phyloP scores from a whole-genome alignment of 2,797 vertebrate species.

The Vipera ursinii region DNA sequence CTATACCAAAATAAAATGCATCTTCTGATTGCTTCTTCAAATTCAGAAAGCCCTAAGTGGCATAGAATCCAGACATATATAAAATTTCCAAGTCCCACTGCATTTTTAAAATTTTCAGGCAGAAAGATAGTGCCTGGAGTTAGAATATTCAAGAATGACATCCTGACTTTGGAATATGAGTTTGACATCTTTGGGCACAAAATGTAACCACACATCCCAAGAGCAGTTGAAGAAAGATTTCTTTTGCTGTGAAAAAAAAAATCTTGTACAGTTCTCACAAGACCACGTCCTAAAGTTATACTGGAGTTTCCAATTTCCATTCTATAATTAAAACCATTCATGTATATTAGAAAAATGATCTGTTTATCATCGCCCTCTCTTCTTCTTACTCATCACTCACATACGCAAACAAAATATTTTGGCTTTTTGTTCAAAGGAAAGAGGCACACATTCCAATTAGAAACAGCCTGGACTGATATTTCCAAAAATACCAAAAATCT shows the following conservation, averaged over 20 bases:
- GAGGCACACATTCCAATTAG: neutral
- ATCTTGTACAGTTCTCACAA: neutral
- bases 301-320: neutral
- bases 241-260: neutral
- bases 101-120: too few species aligned
- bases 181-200: neutral
- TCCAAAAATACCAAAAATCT: neutral
- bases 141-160: too few species aligned
- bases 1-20: neutral
- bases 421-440: neutral
- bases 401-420: neutral
- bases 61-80: neutral
- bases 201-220: neutral
- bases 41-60: neutral
- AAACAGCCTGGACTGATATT: constrained; percentile 10
- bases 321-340: neutral
- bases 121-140: neutral
- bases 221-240: neutral
- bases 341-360: neutral
- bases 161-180: neutral
- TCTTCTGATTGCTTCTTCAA: neutral
- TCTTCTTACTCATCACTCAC: neutral
- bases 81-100: neutral
- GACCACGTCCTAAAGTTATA: neutral
- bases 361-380: neutral